Evolutionary conservation across 2,888 invertebrate species (phyloP), one percentile per base, ranked within the genome.

Genomic region (Pammene aurita): DNA sequence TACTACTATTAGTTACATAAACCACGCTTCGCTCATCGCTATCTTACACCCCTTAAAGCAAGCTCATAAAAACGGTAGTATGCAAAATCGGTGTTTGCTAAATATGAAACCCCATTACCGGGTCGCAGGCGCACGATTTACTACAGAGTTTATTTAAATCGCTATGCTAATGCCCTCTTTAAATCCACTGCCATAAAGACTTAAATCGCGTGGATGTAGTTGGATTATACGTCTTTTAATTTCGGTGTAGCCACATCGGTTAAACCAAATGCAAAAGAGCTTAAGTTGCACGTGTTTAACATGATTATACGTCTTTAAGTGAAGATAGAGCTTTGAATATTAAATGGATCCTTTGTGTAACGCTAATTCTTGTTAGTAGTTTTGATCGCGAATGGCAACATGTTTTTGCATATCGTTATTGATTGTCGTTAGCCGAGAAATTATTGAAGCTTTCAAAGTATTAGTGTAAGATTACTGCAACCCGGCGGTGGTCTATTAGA

Each of bases 71-170:
- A 76, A 76, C 76, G 67, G 74, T 57, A 72, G 72, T 72, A 74
- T 78, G 78, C 80, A 79, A 80, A 82, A 84, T 77, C 76, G 72
- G 71, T 78, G 78, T 81, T 82, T 79, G 80, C 80, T 80, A 81
- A 84, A 83, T 84, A 83, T 81, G 80, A 82, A 81, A 82, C 75
- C 73, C 82, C 81, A 84, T 84, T 82, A 83, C 50, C 68, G 62
- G 42, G 72, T 62, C 62, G 38, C 57, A 44, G 13, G 55, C 64
- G 56, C 52, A 56, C 50, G 54, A 67, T 67, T 67, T 67, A 63
- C 18, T 52, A 5, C n/a, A 0, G 42, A 52, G 14, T 64, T 68
- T 64, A 63, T 68, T 63, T 68, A 42, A 63, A 68, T 58, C 16
- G 52, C 42, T 57, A 42, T 42, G 50, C 68, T 64, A 61, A 61